Base-by-base conservation (phyloP, 2,797 vertebrate species). In the Sebastes minor region DNA sequence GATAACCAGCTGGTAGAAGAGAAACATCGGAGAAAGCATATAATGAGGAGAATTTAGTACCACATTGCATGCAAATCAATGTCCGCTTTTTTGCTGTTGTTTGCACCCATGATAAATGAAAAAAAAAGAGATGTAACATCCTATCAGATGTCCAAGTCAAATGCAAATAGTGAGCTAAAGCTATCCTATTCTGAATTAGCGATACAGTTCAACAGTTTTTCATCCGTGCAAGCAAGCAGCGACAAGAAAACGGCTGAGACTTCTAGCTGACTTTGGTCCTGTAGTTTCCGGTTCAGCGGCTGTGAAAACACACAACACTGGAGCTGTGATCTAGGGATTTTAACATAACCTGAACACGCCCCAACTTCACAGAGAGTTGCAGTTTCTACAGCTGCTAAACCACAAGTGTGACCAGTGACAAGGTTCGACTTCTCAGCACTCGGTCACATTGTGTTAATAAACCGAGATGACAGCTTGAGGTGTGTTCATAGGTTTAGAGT, bases 211-310 rank as follows among this genome's bases (percentile, higher is more conserved):
- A 78, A 13, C 0, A 4, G 23, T 66, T 70, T 33, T 53, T 62
- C 28, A 62, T 77, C 46, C 56, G 25, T 46, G 33, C 46, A 80
- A 28, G 32, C 27, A 49, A 38, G 67, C 20, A 52, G 49, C 42
- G 27, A 64, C 35, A 56, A 42, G 61, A 75, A 83, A 79, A 70
- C 20, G 28, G 60, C 27, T 12, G 62, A 79, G 71, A 72, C 82
- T 73, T 82, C 28, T 25, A 16, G 63, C 57, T 71, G 71, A 81
- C 59, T 82, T 84, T 72, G 68, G 57, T 71, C 49, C 25, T 65
- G 35, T 66, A 66, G 62, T 88, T 88, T 86, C 68, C 59, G 67
- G 72, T 69, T 62, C 84, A 79, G 49, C 0, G 9, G 53, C 62
- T 78, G 16, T 81, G 52, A 74, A 78, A 86, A 84, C 35, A 14